phyloP scores from a whole-genome alignment of 2,888 invertebrate genomes.

The Notocelia uddmanniana region DNA sequence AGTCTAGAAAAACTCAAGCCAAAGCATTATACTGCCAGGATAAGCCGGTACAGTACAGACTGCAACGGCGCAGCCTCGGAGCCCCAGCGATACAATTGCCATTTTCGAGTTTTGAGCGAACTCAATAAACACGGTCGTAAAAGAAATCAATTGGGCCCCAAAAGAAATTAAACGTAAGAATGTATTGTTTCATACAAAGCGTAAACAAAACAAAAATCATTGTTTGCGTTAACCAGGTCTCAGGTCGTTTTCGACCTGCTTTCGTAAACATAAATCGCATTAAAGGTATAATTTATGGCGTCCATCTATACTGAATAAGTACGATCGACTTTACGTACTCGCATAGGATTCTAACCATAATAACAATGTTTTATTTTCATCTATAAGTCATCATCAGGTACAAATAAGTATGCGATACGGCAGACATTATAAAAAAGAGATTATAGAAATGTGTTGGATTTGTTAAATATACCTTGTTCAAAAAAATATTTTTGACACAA shows the following conservation, averaged over 20 bases:
- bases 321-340: slow-evolving; percentile 56
- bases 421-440: slow-evolving; percentile 31
- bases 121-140: slow-evolving; percentile 85
- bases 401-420: slow-evolving; percentile 44
- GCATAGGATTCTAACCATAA: slow-evolving; percentile 60
- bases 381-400: slow-evolving; percentile 51
- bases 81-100: slow-evolving; percentile 64
- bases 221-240: slow-evolving; percentile 80
- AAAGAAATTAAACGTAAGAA: slow-evolving; percentile 86
- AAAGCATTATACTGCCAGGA: slow-evolving; percentile 19
- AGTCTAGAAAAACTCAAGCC: slow-evolving; percentile 49
- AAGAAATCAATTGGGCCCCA: slow-evolving; percentile 81
- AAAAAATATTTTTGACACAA: slow-evolving; percentile 13
- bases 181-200: slow-evolving; percentile 83
- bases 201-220: slow-evolving; percentile 80
- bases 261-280: slow-evolving; percentile 80
- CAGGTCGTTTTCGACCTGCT: slow-evolving; percentile 83
- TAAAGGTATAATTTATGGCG: slow-evolving; percentile 78
- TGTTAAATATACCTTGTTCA: slow-evolving; percentile 14
- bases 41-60: slow-evolving; percentile 20
- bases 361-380: slow-evolving; percentile 62
- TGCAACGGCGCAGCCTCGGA: slow-evolving; percentile 34
- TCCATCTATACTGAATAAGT: slow-evolving; percentile 74
- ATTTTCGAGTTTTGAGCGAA: slow-evolving; percentile 77
- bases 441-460: slow-evolving; percentile 20